Evolutionary conservation across 2,797 vertebrate species (phyloP).

Genomic region (Linurgus olivaceus): DNA sequence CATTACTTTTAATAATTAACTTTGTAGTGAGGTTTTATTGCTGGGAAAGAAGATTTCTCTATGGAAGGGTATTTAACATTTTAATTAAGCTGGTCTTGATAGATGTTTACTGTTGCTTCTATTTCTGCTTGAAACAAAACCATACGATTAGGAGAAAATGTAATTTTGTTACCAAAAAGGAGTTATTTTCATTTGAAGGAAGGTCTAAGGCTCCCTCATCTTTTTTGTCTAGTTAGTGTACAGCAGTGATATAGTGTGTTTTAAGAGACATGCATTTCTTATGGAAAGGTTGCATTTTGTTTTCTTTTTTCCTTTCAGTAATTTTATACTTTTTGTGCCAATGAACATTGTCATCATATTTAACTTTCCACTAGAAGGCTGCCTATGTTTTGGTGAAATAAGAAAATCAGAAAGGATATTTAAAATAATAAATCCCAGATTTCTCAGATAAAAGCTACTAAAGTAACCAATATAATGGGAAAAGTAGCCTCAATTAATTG

Average conservation of each 20-base stretch:
- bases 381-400: neutral
- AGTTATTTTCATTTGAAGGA: neutral
- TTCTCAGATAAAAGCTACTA: neutral
- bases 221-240: neutral
- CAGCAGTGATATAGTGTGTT: neutral
- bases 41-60: constrained; percentile 43
- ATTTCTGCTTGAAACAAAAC: constrained; percentile 38
- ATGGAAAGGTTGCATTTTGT: neutral
- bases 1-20: constrained; percentile 74
- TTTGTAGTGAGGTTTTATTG: constrained; percentile 45
- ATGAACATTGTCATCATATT: neutral
- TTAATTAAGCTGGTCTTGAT: constrained; percentile 73
- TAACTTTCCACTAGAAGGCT: neutral
- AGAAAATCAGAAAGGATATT: neutral
- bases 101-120: constrained; percentile 52
- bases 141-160: neutral
- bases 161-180: neutral
- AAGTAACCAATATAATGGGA: neutral
- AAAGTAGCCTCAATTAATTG: neutral
- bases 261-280: neutral
- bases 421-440: neutral
- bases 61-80: constrained; percentile 56
- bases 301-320: neutral
- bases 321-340: neutral
- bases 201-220: neutral